Base-by-base conservation (phyloP, 2,888 invertebrate genomes). In the Tholera decimalis region DNA sequence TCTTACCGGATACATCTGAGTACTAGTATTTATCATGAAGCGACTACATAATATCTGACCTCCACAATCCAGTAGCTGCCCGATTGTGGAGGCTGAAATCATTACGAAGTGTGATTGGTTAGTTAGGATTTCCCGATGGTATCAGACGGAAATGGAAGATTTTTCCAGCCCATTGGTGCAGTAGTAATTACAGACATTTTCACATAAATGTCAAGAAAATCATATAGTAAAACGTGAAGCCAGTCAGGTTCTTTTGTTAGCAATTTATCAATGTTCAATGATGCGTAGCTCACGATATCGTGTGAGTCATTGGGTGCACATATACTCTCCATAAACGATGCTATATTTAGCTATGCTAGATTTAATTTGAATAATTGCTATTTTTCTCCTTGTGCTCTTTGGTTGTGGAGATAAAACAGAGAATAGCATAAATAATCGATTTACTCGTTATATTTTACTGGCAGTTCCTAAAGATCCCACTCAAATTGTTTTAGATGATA, bases 231-330 rank as follows among this genome's bases (percentile, higher is more conserved):
- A 80, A 63, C 53, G 63, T 75, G 54, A 62, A 66, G 33, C 37
- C 50, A 58, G 63, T 44, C 37, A 39, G 44, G 54, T 55, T 73
- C 68, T 56, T 71, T 62, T 61, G 51, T 79, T 73, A 64, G 64
- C 55, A 64, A 76, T 82, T 79, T 76, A 73, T 73, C 83, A 69
- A 69, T 46, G 79, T 77, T 82, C 83, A 79, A 71, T 83, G 73
- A 66, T 73, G 67, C 62, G 54, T 26, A 49, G 43, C 65, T 67
- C 69, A 73, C 68, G 79, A 77, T 61, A 57, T 65, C 26, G 56
- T 54, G 64, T 68, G 46, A 55, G 41, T 70, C 66, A 68, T 43
- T 35, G n/a, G 18, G 26, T 20, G 44, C 43, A 22, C 13, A 22
- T n/a, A 37, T 24, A 33, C 11, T 33, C 47, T 49, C 24, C 22